Conservation (phyloP, 2,888 invertebrate genomes). For the Plagodis dolabraria region DNA sequence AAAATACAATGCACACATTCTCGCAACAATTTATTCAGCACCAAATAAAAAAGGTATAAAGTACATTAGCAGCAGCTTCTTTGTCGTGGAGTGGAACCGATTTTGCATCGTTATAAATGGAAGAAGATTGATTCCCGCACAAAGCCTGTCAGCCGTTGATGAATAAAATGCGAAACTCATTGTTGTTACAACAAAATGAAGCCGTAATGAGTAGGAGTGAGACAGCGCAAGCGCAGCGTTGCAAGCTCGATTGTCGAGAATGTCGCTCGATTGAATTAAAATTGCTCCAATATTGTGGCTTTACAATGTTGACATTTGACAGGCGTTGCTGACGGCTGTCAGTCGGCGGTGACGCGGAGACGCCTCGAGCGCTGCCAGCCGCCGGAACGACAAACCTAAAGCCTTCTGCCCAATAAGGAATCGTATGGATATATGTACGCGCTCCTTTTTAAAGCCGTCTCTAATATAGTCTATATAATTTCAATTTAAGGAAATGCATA, state of each 20-base stretch:
- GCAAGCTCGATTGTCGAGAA: conserved; percentile 58
- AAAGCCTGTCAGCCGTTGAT: conserved; percentile 73
- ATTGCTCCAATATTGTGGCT: conserved; percentile 74
- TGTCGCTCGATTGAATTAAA: conserved; percentile 79
- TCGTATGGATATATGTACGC: too few species aligned
- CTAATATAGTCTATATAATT: too few species aligned
- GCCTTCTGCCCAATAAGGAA: too few species aligned
- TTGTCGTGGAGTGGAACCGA: conserved; percentile 75
- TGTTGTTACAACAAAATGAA: conserved; percentile 83
- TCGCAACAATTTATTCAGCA: conserved; percentile 32
- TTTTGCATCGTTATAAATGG: conserved; percentile 75
- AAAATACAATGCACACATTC: conserved; percentile 33
- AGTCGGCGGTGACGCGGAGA: conserved; percentile 37
- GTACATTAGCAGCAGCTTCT: conserved; percentile 73
- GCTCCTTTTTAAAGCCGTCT: too few species aligned
- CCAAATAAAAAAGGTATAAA: conserved; percentile 53
- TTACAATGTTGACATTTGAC: conserved; percentile 77
- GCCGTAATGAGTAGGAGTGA: conserved; percentile 74
- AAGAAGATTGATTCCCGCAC: conserved; percentile 78
- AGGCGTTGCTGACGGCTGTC: conserved; percentile 71
- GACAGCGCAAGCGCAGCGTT: conserved; percentile 38
- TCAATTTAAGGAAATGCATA: too few species aligned
- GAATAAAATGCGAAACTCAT: conserved; percentile 69
- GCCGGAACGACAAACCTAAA: conserved; percentile 37
- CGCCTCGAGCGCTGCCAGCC: conserved; percentile 38